Percentiles rank a stretch among this genome's conserved stretches.
Conservation (phyloP, 2,797 vertebrate species). For the Schizopygopsis pylzovi region DNA sequence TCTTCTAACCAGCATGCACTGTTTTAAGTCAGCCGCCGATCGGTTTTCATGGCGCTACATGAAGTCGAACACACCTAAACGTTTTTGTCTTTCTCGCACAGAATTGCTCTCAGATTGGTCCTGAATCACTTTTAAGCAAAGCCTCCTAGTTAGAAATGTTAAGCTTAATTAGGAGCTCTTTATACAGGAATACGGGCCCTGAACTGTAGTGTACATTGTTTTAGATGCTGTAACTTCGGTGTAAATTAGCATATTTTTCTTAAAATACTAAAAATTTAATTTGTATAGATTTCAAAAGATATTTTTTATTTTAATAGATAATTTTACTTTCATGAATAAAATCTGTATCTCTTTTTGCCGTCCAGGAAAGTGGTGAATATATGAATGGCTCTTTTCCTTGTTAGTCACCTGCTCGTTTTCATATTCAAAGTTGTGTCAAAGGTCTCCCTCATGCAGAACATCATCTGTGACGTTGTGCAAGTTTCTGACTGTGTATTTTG, state of each 20-base stretch:
- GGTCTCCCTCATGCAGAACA: slow-evolving; percentile 10
- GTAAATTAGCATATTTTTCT: not conserved
- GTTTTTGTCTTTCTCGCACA: no score
- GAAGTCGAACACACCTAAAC: no score
- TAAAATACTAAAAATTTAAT: no score
- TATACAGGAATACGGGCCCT: no score
- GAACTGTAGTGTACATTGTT: no score
- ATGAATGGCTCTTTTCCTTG: not conserved
- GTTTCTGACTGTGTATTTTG: slow-evolving; percentile 4
- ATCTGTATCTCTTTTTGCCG: not conserved
- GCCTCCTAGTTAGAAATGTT: no score
- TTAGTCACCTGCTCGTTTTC: slow-evolving; percentile 7
- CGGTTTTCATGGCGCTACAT: no score
- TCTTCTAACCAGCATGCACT: no score
- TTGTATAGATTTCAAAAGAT: not conserved
- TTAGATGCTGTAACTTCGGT: not conserved
- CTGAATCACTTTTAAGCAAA: no score
- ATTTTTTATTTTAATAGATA: not conserved
- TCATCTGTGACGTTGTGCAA: not conserved
- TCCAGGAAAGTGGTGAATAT: not conserved
- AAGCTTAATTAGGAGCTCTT: no score
- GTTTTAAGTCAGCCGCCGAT: no score
- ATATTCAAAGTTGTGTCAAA: slow-evolving; percentile 20
- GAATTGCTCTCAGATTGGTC: no score
- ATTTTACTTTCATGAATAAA: not conserved